These are phyloP conservation scores for Argynnis bischoffii DNA, from an alignment of 2,888 invertebrate species.

Conservation along the genomic window DNA sequence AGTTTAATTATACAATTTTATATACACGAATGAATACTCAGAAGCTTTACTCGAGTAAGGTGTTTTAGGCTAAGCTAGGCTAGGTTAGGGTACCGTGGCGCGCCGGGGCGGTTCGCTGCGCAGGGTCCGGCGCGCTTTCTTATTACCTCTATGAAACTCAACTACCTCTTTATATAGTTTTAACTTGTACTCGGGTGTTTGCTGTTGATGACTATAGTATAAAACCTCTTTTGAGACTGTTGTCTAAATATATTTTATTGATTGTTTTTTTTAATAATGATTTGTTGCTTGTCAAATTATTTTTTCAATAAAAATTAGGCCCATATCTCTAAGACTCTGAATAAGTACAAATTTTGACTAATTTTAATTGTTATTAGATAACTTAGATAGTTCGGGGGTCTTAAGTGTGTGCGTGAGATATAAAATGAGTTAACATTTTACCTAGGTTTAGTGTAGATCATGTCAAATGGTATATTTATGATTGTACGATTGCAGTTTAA, in stretches of 20 bases:
- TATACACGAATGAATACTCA: conserved; percentile 81
- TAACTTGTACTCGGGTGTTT: conserved; percentile 68
- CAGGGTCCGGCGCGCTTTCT: conserved; percentile 74
- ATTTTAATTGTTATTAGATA: conserved; percentile 78
- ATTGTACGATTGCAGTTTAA: background rate
- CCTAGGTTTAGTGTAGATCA: conserved; percentile 62
- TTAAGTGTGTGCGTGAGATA: conserved; percentile 54
- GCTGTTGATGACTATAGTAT: conserved; percentile 70
- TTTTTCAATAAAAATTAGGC: conserved; percentile 57
- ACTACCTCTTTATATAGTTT: conserved; percentile 81
- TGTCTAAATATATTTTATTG: conserved; percentile 78
- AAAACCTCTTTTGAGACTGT: conserved; percentile 73
- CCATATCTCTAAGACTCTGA: conserved; percentile 73
- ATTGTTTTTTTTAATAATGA: conserved; percentile 69
- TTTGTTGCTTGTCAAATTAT: conserved; percentile 68
- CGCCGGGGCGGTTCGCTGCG: conserved; percentile 73
- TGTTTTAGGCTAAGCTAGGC: conserved; percentile 62
- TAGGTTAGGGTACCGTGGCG: conserved; percentile 63
- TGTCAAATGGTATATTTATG: conserved; percentile 46
- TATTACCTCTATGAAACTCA: conserved; percentile 75
- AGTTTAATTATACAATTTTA: conserved; percentile 82
- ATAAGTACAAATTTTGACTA: conserved; percentile 81
- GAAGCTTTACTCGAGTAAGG: conserved; percentile 82
- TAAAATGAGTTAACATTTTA: conserved; percentile 51
- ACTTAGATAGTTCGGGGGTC: conserved; percentile 61